These are phyloP conservation scores for Dicentrarchus labrax DNA, from an alignment of 2,113 vertebrate genomes.

Conservation along the genomic window DNA sequence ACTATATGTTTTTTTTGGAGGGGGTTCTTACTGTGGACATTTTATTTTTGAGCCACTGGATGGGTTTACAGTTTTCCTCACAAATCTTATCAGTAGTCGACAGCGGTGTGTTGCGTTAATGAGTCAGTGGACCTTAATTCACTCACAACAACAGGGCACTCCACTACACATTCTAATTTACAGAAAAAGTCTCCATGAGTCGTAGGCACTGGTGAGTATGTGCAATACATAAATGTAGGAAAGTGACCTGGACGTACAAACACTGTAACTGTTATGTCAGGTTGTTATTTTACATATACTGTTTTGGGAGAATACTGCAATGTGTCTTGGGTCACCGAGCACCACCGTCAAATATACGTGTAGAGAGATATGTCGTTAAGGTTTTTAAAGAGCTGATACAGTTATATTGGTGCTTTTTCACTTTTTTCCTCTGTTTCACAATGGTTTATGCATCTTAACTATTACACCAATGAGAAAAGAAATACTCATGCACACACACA, in stretches of 20 bases:
- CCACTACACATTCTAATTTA: neutral
- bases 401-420: conserved; percentile 30
- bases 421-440: neutral
- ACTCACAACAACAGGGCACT: conserved; percentile 6
- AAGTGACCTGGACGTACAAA: neutral
- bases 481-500: conserved; percentile 20
- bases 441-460: conserved; percentile 46
- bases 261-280: neutral
- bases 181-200: neutral
- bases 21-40: neutral
- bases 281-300: neutral
- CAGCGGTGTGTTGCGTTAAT: neutral
- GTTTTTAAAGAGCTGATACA: conserved; percentile 10
- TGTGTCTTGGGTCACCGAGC: neutral
- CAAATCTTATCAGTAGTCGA: conserved; percentile 10
- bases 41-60: neutral
- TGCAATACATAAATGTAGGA: conserved; percentile 24
- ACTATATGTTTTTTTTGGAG: neutral
- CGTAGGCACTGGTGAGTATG: neutral
- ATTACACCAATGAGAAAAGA: neutral
- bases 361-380: neutral
- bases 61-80: neutral
- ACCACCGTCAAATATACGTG: neutral
- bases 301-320: neutral
- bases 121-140: conserved; percentile 16